Evolutionary conservation across 2,113 vertebrate genomes (phyloP).

Genomic region (Danionella cerebrum): DNA sequence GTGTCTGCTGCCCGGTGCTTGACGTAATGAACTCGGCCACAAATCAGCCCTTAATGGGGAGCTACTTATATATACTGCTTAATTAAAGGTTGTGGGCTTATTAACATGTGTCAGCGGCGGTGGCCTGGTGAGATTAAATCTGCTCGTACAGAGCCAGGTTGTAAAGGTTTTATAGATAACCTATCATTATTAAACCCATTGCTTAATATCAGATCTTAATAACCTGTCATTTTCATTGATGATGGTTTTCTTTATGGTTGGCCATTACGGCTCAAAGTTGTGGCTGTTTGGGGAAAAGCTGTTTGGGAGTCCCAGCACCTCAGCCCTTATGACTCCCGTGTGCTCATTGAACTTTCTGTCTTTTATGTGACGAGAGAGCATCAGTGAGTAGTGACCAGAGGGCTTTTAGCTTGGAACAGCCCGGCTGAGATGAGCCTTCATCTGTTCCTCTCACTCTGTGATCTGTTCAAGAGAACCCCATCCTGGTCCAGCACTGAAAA

Average conservation of each 20-base stretch:
- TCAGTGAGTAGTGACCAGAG: constrained; percentile 1
- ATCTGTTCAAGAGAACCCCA: background rate
- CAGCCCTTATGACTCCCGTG: constrained; percentile 19
- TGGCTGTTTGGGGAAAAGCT: constrained; percentile 34
- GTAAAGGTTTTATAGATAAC: constrained; percentile 99
- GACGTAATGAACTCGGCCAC: constrained; percentile 93
- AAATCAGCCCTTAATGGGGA: constrained; percentile 98
- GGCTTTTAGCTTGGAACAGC: background rate
- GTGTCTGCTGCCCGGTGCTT: constrained; percentile 85
- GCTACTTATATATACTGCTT: constrained; percentile 99
- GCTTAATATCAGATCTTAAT: constrained; percentile 78
- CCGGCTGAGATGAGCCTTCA: background rate
- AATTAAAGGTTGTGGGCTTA: constrained; percentile 99
- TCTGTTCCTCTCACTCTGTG: background rate
- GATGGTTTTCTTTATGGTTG: constrained; percentile 65
- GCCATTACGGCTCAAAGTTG: constrained; percentile 61
- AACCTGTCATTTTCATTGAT: constrained; percentile 82
- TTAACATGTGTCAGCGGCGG: constrained; percentile 98
- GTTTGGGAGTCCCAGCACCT: constrained; percentile 20
- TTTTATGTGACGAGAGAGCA: background rate
- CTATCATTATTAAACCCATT: constrained; percentile 78
- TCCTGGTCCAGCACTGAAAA: constrained; percentile 11
- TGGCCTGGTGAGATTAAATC: constrained; percentile 72
- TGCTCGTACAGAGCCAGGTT: constrained; percentile 72
- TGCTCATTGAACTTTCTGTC: constrained; percentile 2